A percentile compares a stretch with the other conserved stretches of the same genome.
Conservation (phyloP, 2,797 vertebrate genomes). For the Oceanodroma leucorhoa region DNA sequence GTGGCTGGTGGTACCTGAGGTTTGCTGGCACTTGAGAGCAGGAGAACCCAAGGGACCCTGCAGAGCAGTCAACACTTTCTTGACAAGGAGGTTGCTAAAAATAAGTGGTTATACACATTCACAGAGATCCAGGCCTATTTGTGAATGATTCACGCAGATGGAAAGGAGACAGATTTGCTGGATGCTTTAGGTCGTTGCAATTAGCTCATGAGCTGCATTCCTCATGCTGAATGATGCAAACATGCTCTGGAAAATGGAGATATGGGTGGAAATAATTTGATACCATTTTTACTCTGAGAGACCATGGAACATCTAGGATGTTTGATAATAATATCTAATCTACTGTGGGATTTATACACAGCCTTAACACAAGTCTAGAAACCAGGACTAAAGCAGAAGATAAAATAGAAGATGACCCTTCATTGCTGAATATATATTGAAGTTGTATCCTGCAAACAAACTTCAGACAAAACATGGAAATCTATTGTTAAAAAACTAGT, state of each 20-base stretch:
- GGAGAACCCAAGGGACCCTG: not conserved
- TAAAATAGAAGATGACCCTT: not conserved
- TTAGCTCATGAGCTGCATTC: not conserved
- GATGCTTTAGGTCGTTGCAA: not conserved
- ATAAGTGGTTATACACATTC: not conserved
- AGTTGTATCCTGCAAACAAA: not conserved
- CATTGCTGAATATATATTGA: not conserved
- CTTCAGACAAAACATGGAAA: not conserved
- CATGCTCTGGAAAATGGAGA: not conserved
- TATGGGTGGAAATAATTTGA: not conserved
- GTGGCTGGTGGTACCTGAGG: rapidly evolving
- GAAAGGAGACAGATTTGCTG: not conserved
- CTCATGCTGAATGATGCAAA: not conserved
- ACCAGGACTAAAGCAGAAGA: not conserved
- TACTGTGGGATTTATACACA: not conserved
- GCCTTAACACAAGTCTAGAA: not conserved
- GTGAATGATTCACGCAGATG: not conserved
- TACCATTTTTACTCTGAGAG: not conserved
- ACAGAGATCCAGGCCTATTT: not conserved
- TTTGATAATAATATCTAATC: not conserved
- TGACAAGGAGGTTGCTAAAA: not conserved
- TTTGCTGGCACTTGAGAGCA: not conserved
- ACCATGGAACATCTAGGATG: not conserved
- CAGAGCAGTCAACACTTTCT: not conserved
- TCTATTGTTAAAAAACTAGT: not conserved